Base-by-base conservation (phyloP, 2,113 vertebrate genomes). In the Elephas maximus region DNA sequence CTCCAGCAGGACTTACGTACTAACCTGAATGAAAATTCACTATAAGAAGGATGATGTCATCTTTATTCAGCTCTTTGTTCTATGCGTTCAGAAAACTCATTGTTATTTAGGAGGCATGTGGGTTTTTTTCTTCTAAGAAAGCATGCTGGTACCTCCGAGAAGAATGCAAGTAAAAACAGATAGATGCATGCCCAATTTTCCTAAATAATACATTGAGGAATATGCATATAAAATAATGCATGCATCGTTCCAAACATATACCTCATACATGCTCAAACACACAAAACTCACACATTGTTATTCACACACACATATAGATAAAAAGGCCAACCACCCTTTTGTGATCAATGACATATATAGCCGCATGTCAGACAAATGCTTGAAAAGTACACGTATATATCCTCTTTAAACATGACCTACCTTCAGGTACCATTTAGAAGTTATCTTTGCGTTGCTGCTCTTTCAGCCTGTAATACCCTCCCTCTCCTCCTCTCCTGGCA, bases 1-100 rank as follows among this genome's bases (percentile, higher is more conserved):
- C 95, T 94, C 84, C 82, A 7, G 93, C 95, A 65, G n/a, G n/a
- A 97, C 85, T 98, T 98, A 97, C 97, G 98, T 67, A 98, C 98
- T 98, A 98, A 98, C 96, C 98, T 93, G 96, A 98, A 98, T 97
- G 98, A 98, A 98, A 98, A 98, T 88, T 96, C 96, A 91, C 97
- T 37, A 85, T 51, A 92, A 96, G 96, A 91, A 95, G 78, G 92
- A 91, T 97, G 97, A 98, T 83, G 94, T 98, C 98, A 98, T 98
- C 98, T 97, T 97, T 86, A 93, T 94, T 81, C 97, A 96, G 96
- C 86, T 91, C 95, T 74, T 71, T 63, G 94, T 12, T 96, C 92
- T 96, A 9, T 33, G 90, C 71, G 62, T 81, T 96, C 88, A 96
- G 67, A 82, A 94, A 97, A 95, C 94, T 97, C 97, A 51, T 91